Percentiles rank a stretch among this genome's conserved stretches.
Conservation (phyloP, 1,140 invertebrate genomes). For the Uloborus diversus region DNA sequence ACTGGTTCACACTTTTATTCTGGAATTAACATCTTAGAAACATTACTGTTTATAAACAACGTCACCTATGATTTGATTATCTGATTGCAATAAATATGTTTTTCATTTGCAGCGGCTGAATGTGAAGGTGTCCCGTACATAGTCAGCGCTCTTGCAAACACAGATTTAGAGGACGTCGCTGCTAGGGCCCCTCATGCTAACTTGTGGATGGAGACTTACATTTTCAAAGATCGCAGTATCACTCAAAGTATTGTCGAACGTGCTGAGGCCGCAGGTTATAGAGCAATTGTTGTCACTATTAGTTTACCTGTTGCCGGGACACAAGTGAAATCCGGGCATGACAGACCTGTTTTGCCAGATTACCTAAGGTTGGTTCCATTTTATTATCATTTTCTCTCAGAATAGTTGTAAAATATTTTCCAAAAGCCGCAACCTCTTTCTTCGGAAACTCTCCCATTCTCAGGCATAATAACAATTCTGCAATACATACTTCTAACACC, state of each 20-base stretch:
- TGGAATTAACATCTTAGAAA: too few species aligned
- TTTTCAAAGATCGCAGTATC: neutral
- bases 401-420: too few species aligned
- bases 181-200: neutral
- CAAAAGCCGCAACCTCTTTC: too few species aligned
- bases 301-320: neutral
- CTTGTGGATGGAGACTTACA: neutral
- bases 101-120: neutral
- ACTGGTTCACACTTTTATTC: too few species aligned
- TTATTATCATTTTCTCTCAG: too few species aligned
- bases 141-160: neutral
- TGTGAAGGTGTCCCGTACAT: neutral
- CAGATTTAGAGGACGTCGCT: neutral
- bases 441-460: too few species aligned
- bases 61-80: too few species aligned
- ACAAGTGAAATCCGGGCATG: neutral
- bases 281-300: neutral
- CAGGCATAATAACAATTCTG: too few species aligned
- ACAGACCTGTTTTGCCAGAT: neutral
- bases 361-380: neutral
- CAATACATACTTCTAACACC: too few species aligned
- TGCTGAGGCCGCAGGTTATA: neutral
- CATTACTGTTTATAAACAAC: too few species aligned
- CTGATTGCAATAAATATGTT: too few species aligned
- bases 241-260: neutral